Conservation (phyloP, 2,113 vertebrate genomes). For the Archocentrus centrarchus region DNA sequence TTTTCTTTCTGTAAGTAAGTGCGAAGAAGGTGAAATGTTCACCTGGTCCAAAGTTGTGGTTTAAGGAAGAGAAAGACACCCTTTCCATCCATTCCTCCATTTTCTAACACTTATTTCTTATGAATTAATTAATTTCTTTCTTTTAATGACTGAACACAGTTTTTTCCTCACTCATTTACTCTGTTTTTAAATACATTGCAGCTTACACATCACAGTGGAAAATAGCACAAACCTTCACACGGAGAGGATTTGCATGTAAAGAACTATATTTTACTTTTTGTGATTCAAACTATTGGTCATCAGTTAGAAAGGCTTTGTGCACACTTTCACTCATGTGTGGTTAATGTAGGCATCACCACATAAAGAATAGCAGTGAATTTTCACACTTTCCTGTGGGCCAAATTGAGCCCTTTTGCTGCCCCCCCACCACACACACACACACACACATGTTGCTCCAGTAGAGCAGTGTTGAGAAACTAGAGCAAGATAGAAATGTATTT, state of each 20-base stretch:
- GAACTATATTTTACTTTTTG: not conserved
- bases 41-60: not conserved
- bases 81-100: no score
- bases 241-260: not conserved
- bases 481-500: not conserved
- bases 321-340: not conserved
- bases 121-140: no score
- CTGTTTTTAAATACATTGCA: no score
- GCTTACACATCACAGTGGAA: not conserved
- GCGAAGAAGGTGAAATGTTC: not conserved
- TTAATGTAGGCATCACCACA: not conserved
- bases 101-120: not conserved
- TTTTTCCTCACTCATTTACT: no score
- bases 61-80: not conserved
- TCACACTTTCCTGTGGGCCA: not conserved
- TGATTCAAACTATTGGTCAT: not conserved
- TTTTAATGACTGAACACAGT: no score
- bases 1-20: not conserved
- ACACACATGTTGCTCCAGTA: not conserved
- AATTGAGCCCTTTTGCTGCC: not conserved
- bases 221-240: not conserved
- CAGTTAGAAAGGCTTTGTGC: not conserved
- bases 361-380: conserved; percentile 2
- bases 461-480: not conserved
- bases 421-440: not conserved